Evolutionary conservation across 2,888 invertebrate species (phyloP), one percentile per base, ranked within the genome.

Genomic region (Athalia circularis): DNA sequence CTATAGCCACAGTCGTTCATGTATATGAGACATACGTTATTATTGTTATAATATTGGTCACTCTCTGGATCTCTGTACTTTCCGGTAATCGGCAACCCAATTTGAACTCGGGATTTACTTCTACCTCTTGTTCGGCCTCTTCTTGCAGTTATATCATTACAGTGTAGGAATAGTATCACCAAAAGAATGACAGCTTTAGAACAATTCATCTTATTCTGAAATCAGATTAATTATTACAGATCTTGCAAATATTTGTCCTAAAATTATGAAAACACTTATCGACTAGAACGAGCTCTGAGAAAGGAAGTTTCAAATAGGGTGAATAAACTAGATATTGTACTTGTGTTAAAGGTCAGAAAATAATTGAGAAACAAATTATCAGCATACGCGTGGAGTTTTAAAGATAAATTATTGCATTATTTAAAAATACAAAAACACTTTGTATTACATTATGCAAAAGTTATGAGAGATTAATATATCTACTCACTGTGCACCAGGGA

Each of bases 1-100:
- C 9, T 8, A 5, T 54, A 9, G 29, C 13, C 11, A 65, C 43
- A 59, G n/a, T 9, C 57, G 9, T 64, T 13, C 13, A 52, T 29
- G 29, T 75, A 47, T 76, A 52, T 52, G 11, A 45, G 5, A 54
- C 94, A 92, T 91, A 96, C 97, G 89, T 97, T 94, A 82, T 96
- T 94, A 86, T 97, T 96, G 87, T 96, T 96, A 91, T 97, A 97
- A 90, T 97, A 97, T 87, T 96, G 95, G 91, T 96, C 96, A 6
- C 96, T 96, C 90, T 97, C 97, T 0, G 96, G 95, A 91, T 97
- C 97, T 83, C 96, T 92, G 89, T 97, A 97, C 91, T 97, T 96
- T 80, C 97, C 97, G 54, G 96, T 96, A 79, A 96, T 95, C 1
- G 97, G 97, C 83, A 96, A 90, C 74, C 96, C 96, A 86, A 96